Conservation (phyloP, 92 coral and sea anemone species). For the Phenganax subtilis region DNA sequence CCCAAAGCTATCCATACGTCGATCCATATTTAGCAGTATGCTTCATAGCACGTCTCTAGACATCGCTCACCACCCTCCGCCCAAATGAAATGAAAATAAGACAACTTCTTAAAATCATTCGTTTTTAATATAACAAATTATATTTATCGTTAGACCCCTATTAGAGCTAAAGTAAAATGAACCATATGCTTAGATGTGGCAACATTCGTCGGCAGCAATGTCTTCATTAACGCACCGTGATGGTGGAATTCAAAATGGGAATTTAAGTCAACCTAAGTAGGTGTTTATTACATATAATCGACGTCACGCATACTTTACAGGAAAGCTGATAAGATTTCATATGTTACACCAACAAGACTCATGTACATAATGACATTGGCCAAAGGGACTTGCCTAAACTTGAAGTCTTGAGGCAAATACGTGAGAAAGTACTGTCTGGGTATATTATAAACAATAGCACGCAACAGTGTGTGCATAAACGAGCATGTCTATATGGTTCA, state of each 20-base stretch:
- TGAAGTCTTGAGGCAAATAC: too few relatives aligned
- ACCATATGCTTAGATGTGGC: background rate
- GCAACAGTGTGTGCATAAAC: background rate
- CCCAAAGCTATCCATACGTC: background rate
- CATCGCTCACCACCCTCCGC: conserved; percentile 5
- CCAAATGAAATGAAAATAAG: background rate
- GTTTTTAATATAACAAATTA: background rate
- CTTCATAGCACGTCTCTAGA: background rate
- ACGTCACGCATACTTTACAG: background rate
- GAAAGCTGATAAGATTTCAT: background rate
- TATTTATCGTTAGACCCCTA: conserved; percentile 1
- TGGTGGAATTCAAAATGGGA: background rate
- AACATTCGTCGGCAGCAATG: background rate
- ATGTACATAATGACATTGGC: background rate
- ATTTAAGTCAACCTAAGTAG: background rate
- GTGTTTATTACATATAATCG: background rate
- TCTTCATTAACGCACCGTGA: too few relatives aligned
- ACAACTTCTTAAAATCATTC: background rate
- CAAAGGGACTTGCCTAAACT: too few relatives aligned
- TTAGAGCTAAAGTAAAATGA: background rate
- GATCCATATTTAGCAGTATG: background rate
- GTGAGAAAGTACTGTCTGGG: too few relatives aligned
- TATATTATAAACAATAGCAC: background rate
- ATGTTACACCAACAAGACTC: background rate
- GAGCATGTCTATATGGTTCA: conserved; percentile 4